Percentiles rank a stretch among this genome's conserved stretches.
Conservation (phyloP, 2,888 invertebrate genomes). For the Candidula unifasciata region DNA sequence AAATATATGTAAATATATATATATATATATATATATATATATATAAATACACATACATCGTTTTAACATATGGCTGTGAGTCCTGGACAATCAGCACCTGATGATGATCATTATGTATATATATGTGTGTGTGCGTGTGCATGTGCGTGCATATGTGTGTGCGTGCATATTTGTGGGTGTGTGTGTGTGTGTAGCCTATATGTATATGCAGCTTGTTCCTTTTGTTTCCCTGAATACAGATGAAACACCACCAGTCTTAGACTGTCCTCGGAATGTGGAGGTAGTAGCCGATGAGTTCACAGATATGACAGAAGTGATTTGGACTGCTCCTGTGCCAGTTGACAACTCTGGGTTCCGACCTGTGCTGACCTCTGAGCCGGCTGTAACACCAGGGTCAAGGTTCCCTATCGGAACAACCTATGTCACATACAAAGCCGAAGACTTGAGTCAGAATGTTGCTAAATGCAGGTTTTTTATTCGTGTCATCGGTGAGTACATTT, state of each 20-base stretch:
- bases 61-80: too few species aligned
- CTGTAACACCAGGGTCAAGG: conserved; percentile 80
- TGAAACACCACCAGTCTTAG: conserved; percentile 81
- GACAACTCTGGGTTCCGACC: conserved; percentile 83
- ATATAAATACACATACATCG: too few species aligned
- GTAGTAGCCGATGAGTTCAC: conserved; percentile 79
- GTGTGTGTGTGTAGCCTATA: not conserved
- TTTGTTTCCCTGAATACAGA: conserved; percentile 77
- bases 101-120: too few species aligned
- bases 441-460: conserved; percentile 82
- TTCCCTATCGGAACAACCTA: conserved; percentile 82
- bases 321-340: conserved; percentile 79
- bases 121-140: too few species aligned
- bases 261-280: conserved; percentile 81
- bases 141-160: too few species aligned
- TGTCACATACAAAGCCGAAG: conserved; percentile 83
- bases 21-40: too few species aligned
- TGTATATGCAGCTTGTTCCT: not conserved
- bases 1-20: too few species aligned
- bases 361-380: conserved; percentile 82
- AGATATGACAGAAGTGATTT: conserved; percentile 80
- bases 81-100: too few species aligned
- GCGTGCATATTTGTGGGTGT: too few species aligned
- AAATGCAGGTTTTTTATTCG: conserved; percentile 82
- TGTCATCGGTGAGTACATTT: conserved; percentile 76